Conservation (phyloP, 2,113 vertebrate species). For the Erpornis zantholeuca region DNA sequence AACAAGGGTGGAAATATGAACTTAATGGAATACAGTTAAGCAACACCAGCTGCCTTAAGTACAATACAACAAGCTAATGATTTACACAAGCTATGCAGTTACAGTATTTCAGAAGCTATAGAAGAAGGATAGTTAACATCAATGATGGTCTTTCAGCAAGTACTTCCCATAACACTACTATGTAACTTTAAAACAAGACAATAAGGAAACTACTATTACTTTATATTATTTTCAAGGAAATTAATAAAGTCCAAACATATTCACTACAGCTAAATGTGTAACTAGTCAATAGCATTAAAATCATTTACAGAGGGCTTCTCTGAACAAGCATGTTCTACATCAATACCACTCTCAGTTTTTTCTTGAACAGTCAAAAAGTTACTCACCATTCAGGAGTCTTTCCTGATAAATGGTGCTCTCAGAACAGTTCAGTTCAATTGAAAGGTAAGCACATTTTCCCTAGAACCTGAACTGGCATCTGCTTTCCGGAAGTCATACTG, state of each 20-base stretch:
- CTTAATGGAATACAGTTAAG: conserved; percentile 70
- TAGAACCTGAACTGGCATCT: conserved; percentile 30
- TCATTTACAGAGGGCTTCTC: conserved; percentile 33
- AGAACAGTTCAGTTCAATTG: conserved; percentile 57
- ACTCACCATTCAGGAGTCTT: conserved; percentile 70
- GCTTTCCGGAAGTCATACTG: neutral
- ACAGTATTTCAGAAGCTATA: conserved; percentile 41
- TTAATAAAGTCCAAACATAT: conserved; percentile 15
- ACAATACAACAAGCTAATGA: conserved; percentile 20
- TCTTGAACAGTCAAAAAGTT: conserved; percentile 64
- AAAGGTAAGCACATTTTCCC: conserved; percentile 55
- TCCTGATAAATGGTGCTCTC: conserved; percentile 71
- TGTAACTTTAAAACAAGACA: conserved; percentile 32
- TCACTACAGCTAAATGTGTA: neutral
- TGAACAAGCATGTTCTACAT: conserved; percentile 39
- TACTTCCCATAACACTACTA: conserved; percentile 27
- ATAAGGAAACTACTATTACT: conserved; percentile 9
- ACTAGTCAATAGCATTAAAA: conserved; percentile 8
- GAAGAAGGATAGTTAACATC: conserved; percentile 38
- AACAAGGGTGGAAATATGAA: conserved; percentile 63
- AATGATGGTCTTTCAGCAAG: conserved; percentile 35
- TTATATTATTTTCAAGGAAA: conserved; percentile 15
- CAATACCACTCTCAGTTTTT: conserved; percentile 32
- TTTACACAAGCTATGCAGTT: conserved; percentile 31
- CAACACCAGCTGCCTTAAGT: conserved; percentile 65